Conservation (phyloP, 30 jellyfish, hydroid and myxozoan genomes). For the Aurelia aurita region DNA sequence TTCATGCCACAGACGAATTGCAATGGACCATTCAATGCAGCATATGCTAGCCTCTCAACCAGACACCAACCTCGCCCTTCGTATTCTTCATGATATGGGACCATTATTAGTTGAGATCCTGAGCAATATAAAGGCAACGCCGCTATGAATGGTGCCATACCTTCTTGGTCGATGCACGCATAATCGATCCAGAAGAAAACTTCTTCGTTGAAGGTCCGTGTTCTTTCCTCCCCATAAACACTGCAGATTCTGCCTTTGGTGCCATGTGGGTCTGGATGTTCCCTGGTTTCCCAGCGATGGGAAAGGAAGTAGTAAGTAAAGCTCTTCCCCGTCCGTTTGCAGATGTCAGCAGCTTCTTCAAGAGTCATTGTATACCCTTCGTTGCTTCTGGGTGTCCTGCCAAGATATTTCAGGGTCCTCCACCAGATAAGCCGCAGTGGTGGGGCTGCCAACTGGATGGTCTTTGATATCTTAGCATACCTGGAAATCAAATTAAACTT, state of each 20-base stretch:
- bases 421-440: constrained; percentile 67
- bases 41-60: constrained; percentile 78
- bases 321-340: constrained; percentile 42
- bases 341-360: constrained; percentile 53
- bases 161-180: constrained; percentile 49
- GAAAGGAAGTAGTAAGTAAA: constrained; percentile 60
- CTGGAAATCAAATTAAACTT: background rate
- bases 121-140: constrained; percentile 69
- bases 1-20: constrained; percentile 69
- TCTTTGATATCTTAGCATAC: constrained; percentile 29
- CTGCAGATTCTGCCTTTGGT: constrained; percentile 42
- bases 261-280: constrained; percentile 62
- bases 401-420: constrained; percentile 48
- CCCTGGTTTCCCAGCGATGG: constrained; percentile 72
- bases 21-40: constrained; percentile 62
- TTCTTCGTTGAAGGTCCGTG: constrained; percentile 40
- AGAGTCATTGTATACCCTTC: constrained; percentile 64
- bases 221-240: constrained; percentile 33
- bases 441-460: constrained; percentile 51
- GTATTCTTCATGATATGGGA: constrained; percentile 65
- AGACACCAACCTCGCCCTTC: constrained; percentile 75
- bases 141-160: constrained; percentile 58
- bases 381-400: constrained; percentile 56
- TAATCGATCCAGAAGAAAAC: constrained; percentile 67
- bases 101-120: constrained; percentile 67